Conservation (phyloP, 2,797 vertebrate species). For the Leucoraja ocellata region DNA sequence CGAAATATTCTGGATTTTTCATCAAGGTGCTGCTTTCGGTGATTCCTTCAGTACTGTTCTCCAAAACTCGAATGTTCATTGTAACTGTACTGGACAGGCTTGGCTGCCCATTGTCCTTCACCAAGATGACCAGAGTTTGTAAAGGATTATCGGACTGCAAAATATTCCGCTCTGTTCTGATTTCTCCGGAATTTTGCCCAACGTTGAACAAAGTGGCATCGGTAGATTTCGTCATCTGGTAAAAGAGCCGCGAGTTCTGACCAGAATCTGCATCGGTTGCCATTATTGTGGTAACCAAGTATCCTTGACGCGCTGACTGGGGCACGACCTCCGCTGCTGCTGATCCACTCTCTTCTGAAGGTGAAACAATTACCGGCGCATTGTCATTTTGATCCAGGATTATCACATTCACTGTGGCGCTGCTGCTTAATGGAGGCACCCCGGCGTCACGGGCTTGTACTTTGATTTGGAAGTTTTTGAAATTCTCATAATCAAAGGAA, state of each 20-base stretch:
- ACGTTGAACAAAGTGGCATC: conserved; percentile 55
- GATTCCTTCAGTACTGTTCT: too few species aligned
- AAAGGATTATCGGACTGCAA: conserved; percentile 49
- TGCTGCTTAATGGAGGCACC: conserved; percentile 55
- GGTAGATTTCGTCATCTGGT: conserved; percentile 59
- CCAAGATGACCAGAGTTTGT: conserved; percentile 50
- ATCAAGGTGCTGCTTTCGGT: too few species aligned
- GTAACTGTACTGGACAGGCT: too few species aligned
- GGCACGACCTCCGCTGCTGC: conserved; percentile 49
- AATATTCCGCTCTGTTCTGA: conserved; percentile 49
- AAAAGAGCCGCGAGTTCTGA: conserved; percentile 59
- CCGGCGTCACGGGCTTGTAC: conserved; percentile 59
- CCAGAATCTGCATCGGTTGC: conserved; percentile 54
- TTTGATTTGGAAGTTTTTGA: conserved; percentile 41
- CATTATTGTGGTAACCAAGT: conserved; percentile 35
- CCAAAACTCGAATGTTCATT: too few species aligned
- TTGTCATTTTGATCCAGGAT: conserved; percentile 61
- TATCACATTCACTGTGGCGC: conserved; percentile 48
- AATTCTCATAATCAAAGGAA: background rate
- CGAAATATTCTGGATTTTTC: too few species aligned
- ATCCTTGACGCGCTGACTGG: conserved; percentile 41
- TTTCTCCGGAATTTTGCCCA: conserved; percentile 53
- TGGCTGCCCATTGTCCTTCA: too few species aligned
- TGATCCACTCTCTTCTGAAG: conserved; percentile 30
- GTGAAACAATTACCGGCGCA: conserved; percentile 48